Evolutionary conservation across 2,113 vertebrate species (phyloP), one percentile per base, ranked within the genome.

Genomic region (Zosterops lateralis): DNA sequence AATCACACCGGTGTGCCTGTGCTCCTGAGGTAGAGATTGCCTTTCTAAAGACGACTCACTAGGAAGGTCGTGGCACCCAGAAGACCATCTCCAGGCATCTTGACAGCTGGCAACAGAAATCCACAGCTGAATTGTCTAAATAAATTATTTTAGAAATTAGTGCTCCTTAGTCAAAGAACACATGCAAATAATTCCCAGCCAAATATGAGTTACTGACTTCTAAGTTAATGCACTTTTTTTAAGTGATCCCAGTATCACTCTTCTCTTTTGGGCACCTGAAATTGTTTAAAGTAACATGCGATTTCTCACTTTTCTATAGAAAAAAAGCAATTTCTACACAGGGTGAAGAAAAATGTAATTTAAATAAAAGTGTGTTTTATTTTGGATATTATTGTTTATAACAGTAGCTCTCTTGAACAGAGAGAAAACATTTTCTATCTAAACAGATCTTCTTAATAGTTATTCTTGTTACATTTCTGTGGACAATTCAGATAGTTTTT

Each of bases 211-310:
- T 71, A 84, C 45, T 86, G 68, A 60, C 34, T 86, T 74, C 31
- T 67, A 54, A 56, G n/a, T 90, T 83, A 40, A 44, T 28, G 29
- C 26, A 65, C 26, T 81, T 88, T 86, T 88, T 93, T 74, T 9
- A 92, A 88, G 70, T 56, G 31, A 90, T 81, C 61, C 31, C 28
- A 81, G 9, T 53, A 86, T 84, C 53, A 29, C 29, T 73, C 47
- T 64, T 78, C 61, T 78, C 51, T 90, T 96, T 50, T 51, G 36
- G 42, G 53, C 70, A 90, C 57, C 91, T 89, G 89, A 92, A 94
- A 45, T 26, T 42, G 57, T 68, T 94, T 84, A 90, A 84, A 84
- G 86, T 50, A 92, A 64, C 51, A 73, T 34, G 18, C 84, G 57
- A 19, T 68, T 88, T 90, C 83, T 94, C 68, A 77, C 29, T 9